These are phyloP conservation scores for Tetranychus piercei DNA, from an alignment of 2,888 invertebrate genomes.

Conservation along the genomic window DNA sequence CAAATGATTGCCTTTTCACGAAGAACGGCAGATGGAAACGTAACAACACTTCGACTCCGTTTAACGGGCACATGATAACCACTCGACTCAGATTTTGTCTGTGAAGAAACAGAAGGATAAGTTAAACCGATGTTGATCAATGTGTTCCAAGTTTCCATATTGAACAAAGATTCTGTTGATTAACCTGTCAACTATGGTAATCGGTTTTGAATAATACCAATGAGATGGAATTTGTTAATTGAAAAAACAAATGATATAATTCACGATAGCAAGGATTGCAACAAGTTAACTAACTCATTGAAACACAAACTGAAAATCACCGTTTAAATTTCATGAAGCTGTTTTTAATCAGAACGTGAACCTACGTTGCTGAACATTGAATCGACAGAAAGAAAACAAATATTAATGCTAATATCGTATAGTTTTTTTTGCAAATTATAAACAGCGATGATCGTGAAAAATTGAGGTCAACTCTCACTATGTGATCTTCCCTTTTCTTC, in stretches of 20 bases:
- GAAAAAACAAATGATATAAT: not conserved
- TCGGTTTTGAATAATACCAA: not conserved
- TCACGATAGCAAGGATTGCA: not conserved
- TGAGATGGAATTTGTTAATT: not conserved
- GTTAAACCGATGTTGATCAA: not conserved
- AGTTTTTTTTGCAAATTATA: not conserved
- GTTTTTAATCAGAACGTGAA: not conserved
- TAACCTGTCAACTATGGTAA: not conserved
- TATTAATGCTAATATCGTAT: too few relatives aligned
- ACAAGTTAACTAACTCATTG: not conserved
- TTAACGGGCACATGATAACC: not conserved
- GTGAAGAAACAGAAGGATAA: not conserved
- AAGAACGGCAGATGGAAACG: not conserved
- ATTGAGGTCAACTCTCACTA: not conserved
- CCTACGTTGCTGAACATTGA: too few relatives aligned
- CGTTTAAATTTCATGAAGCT: not conserved
- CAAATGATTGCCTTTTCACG: constrained; percentile 6
- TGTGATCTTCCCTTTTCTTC: not conserved
- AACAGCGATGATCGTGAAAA: not conserved
- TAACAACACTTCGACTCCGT: not conserved
- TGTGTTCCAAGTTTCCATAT: not conserved
- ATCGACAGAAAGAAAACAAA: too few relatives aligned
- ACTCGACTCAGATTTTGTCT: not conserved
- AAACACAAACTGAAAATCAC: not conserved
- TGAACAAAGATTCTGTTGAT: not conserved